phyloP scores from a whole-genome alignment of 1,140 invertebrate species.

The Monomorium pharaonis region DNA sequence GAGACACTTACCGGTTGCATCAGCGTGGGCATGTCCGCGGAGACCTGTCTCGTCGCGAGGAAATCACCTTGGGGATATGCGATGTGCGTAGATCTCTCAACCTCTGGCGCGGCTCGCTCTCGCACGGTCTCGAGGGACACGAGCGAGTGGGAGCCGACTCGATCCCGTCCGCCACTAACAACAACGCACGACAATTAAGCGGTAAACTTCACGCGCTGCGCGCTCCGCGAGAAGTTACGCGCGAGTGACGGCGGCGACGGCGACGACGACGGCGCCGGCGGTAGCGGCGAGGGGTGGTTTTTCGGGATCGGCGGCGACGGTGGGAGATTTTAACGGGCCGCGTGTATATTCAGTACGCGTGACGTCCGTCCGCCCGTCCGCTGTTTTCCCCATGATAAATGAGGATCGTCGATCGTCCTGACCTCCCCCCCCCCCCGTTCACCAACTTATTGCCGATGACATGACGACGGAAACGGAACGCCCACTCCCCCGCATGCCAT shows the following conservation, averaged over 20 bases:
- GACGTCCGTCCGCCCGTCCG: not conserved
- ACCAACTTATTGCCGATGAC: conserved; percentile 47
- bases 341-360: not conserved
- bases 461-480: conserved; percentile 54
- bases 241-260: conserved; percentile 13
- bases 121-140: conserved; percentile 8
- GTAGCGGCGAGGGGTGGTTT: conserved; percentile 10
- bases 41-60: not conserved
- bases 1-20: conserved; percentile 75
- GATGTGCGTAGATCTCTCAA: not conserved
- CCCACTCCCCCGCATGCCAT: conserved; percentile 62
- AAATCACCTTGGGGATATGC: not conserved
- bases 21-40: conserved; percentile 71
- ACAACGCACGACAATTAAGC: conserved; percentile 28
- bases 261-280: too few relatives aligned
- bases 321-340: not conserved
- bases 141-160: conserved; percentile 42
- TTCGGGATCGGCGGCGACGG: not conserved
- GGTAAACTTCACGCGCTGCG: conserved; percentile 21
- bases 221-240: conserved; percentile 50
- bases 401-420: not conserved
- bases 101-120: conserved; percentile 10
- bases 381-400: not conserved
- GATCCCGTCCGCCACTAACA: conserved; percentile 44
- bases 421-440: not conserved